Conservation (phyloP, 1,140 invertebrate genomes). For the Sitodiplosis mosellana region DNA sequence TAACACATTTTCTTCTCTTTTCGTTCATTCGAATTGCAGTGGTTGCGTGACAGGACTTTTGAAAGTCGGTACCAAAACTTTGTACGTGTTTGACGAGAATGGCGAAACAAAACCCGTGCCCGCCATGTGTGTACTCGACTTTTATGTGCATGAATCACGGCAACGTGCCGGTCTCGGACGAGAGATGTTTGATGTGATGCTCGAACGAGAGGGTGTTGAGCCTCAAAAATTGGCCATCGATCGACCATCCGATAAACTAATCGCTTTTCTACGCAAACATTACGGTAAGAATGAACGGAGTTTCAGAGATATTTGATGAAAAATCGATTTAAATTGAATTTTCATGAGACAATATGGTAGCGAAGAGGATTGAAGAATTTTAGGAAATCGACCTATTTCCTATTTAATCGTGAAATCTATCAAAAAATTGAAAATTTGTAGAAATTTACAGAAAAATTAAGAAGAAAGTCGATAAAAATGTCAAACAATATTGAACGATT, state of each 20-base stretch:
- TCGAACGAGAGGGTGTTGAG: conserved; percentile 45
- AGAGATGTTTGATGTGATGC: conserved; percentile 60
- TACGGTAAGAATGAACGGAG: conserved; percentile 31
- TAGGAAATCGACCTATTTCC: too few relatives aligned
- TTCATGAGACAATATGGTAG: too few relatives aligned
- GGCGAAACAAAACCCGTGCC: conserved; percentile 49
- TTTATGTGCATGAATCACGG: conserved; percentile 62
- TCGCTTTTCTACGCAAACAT: conserved; percentile 68
- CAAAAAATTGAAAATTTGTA: too few relatives aligned
- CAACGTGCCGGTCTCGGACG: conserved; percentile 64
- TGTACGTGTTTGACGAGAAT: conserved; percentile 61
- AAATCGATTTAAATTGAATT: background rate
- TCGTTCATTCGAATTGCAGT: conserved; percentile 26
- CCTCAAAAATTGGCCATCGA: conserved; percentile 71
- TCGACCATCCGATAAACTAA: conserved; percentile 71
- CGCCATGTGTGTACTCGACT: conserved; percentile 68
- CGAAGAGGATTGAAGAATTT: too few relatives aligned
- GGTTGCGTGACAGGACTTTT: conserved; percentile 58
- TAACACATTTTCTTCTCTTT: too few relatives aligned
- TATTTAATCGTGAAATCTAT: too few relatives aligned
- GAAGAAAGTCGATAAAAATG: background rate
- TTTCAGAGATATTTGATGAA: too few relatives aligned
- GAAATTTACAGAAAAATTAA: background rate
- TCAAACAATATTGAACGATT: background rate
- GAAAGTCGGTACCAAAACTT: conserved; percentile 66